These are phyloP conservation scores for Steatornis caripensis DNA, from an alignment of 2,113 vertebrate species.

Conservation along the genomic window DNA sequence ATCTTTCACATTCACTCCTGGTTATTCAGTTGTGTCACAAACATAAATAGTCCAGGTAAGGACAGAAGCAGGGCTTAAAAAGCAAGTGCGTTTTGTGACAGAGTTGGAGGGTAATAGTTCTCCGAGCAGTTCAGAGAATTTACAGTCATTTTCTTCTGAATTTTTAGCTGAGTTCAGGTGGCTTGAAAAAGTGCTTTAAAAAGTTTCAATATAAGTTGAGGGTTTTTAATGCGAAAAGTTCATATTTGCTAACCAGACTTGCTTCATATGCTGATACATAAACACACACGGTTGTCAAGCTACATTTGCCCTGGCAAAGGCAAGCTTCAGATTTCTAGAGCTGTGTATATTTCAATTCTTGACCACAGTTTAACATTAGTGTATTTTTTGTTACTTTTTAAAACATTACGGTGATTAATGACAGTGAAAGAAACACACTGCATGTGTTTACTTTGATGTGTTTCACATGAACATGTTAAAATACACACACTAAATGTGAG, in stretches of 20 bases:
- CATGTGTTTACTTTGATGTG: conserved; percentile 56
- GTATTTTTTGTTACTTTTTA: conserved; percentile 48
- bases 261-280: conserved; percentile 28
- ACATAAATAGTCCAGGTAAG: neutral
- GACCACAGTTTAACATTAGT: conserved; percentile 44
- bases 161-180: neutral
- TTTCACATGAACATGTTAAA: conserved; percentile 52
- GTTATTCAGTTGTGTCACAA: neutral
- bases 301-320: conserved; percentile 51
- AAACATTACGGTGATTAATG: conserved; percentile 55
- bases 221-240: conserved; percentile 24
- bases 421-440: conserved; percentile 39
- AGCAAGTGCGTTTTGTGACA: neutral
- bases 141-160: neutral
- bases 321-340: neutral
- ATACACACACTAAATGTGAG: conserved; percentile 44
- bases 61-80: neutral
- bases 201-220: neutral
- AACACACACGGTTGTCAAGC: conserved; percentile 29
- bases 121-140: neutral
- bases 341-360: conserved; percentile 44
- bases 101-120: neutral
- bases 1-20: neutral
- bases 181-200: neutral
- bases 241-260: neutral